Evolutionary conservation across 2,113 vertebrate genomes (phyloP).

Genomic region (Oreocharis arfaki): DNA sequence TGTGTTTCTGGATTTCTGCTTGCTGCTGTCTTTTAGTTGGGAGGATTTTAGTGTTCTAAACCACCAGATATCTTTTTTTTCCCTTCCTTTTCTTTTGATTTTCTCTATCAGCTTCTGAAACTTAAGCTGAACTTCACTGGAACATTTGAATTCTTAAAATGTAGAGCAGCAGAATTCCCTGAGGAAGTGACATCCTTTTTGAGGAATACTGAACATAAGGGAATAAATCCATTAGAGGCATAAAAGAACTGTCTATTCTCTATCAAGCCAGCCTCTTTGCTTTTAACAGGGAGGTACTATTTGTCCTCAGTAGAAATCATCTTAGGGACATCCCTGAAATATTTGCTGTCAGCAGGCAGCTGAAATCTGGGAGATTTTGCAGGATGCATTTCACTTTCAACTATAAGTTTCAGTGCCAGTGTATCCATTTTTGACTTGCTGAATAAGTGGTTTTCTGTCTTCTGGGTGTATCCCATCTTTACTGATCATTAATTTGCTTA

Average conservation of each 20-base stretch:
- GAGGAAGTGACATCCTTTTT: conserved; percentile 45
- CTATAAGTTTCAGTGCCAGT: conserved; percentile 17
- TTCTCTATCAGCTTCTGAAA: neutral
- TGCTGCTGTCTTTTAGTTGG: neutral
- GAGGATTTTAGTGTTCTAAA: neutral
- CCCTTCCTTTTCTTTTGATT: neutral
- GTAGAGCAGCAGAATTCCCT: conserved; percentile 46
- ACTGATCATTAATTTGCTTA: conserved; percentile 56
- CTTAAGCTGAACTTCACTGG: neutral
- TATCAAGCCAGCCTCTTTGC: neutral
- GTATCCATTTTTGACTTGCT: conserved; percentile 62
- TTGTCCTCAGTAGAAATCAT: conserved; percentile 21
- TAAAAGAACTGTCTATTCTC: neutral
- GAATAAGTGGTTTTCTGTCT: conserved; percentile 41
- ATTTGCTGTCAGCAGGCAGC: neutral
- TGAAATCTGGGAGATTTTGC: neutral
- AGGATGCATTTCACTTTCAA: conserved; percentile 34
- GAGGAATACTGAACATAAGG: neutral
- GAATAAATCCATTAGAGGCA: neutral
- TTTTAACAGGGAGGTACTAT: neutral
- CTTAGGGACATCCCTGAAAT: neutral
- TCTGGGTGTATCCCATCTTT: conserved; percentile 44
- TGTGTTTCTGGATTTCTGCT: neutral
- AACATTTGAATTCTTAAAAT: conserved; percentile 15
- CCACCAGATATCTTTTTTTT: neutral